Conservation (phyloP, 2,888 invertebrate genomes). For the Yponomeuta plumbellus region DNA sequence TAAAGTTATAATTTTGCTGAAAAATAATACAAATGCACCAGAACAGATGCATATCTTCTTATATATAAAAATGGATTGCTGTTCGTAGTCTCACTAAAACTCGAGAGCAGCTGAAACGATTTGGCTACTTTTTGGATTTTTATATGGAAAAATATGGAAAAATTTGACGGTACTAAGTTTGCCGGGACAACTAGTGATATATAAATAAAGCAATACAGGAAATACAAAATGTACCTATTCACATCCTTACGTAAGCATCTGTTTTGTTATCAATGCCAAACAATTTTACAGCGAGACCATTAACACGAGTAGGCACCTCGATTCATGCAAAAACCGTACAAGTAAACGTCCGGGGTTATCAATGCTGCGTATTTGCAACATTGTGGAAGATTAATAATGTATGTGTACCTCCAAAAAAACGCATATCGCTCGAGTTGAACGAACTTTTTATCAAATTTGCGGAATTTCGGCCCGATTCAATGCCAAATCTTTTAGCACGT, state of each 20-base stretch:
- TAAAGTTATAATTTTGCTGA: too few relatives aligned
- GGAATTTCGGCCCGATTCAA: conserved; percentile 49
- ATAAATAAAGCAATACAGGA: too few relatives aligned
- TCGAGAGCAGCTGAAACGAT: too few relatives aligned
- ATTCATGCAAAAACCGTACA: not conserved
- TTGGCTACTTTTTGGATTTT: too few relatives aligned
- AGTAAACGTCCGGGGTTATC: conserved; percentile 4
- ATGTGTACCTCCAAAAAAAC: conserved; percentile 3
- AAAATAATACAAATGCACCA: too few relatives aligned
- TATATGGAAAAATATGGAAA: too few relatives aligned
- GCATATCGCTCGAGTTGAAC: conserved; percentile 49
- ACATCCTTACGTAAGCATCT: not conserved
- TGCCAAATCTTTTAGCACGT: conserved; percentile 22
- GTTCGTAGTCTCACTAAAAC: too few relatives aligned
- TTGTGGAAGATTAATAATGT: conserved; percentile 2
- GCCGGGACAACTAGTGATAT: too few relatives aligned
- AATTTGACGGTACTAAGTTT: too few relatives aligned
- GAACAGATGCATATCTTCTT: too few relatives aligned
- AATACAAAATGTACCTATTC: too few relatives aligned
- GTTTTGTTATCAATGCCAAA: not conserved
- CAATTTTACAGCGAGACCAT: not conserved
- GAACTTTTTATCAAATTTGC: conserved; percentile 61
- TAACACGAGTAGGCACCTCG: not conserved
- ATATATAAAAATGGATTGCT: too few relatives aligned
- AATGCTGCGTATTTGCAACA: conserved; percentile 14